Evolutionary conservation across 2,888 invertebrate genomes (phyloP), one percentile per base, ranked within the genome.

Genomic region (Yponomeuta sedellus): DNA sequence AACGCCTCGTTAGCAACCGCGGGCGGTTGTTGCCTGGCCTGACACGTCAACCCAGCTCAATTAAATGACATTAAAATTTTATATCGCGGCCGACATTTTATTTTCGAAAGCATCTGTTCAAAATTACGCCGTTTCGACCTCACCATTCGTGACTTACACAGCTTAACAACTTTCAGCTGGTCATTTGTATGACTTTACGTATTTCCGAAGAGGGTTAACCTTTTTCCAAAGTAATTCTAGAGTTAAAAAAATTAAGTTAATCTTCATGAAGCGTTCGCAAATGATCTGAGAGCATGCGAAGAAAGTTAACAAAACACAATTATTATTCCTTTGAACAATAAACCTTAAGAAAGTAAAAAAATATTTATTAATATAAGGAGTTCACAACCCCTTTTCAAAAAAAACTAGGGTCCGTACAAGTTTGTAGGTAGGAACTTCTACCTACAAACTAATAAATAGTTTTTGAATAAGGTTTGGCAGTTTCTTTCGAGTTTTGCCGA

Each of bases 1-100:
- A 20, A 25, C 59, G 25, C 22, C 59, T 59, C 59, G 25, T 59
- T 59, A 59, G 22, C 59, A 59, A 20, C 34, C 59, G 44, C 16
- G 16, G 44, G 16, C 44, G 44, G 44, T 12, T 52, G 44, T 8
- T 52, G n/a, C 16, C 16, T 52, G 16, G 44, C 44, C 44, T 52
- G 44, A 52, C 16, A 52, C 44, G n/a, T n/a, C n/a, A 16, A 52
- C 44, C 44, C 44, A 16, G 44, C 44, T 16, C 44, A 52, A 52
- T 12, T 52, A 52, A 16, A 16, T 16, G 16, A 2, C 16, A 52
- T 52, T 52, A 52, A 52, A 52, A 5, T 52, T 52, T 52, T 6
- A 16, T 52, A 52, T 12, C 44, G 16, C 44, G 16, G 1, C 44
- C 44, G 44, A 12, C 44, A 16, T 52, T 52, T 52, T 1, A 52